These are phyloP conservation scores for Phasianus colchicus DNA, from an alignment of 2,113 vertebrate species.

Conservation along the genomic window DNA sequence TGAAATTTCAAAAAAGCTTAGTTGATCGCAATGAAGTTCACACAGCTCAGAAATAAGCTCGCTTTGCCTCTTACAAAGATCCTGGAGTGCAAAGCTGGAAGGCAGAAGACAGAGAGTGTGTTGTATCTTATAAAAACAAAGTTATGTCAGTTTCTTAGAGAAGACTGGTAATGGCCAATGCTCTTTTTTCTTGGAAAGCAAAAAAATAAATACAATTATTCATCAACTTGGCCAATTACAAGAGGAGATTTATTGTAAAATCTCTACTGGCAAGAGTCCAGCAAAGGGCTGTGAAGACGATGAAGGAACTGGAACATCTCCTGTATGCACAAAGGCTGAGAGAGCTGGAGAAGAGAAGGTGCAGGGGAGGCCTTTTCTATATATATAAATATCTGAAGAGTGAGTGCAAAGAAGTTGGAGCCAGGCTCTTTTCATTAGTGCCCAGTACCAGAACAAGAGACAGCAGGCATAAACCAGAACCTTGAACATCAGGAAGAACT, in stretches of 20 bases:
- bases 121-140: background rate
- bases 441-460: background rate
- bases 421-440: background rate
- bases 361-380: background rate
- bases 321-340: background rate
- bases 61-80: background rate
- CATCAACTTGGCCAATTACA: background rate
- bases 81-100: background rate
- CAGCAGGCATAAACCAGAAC: background rate
- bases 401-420: background rate
- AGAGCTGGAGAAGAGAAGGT: background rate
- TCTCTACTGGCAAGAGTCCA: background rate
- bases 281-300: background rate
- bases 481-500: background rate
- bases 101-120: background rate
- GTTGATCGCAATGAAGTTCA: background rate
- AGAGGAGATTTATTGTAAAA: background rate
- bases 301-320: background rate
- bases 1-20: background rate
- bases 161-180: background rate
- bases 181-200: conserved; percentile 7
- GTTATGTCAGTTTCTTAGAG: background rate
- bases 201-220: background rate
- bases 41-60: background rate
- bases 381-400: background rate